phyloP scores from a whole-genome alignment of 2,113 vertebrate genomes.

The Leucosticte australis region DNA sequence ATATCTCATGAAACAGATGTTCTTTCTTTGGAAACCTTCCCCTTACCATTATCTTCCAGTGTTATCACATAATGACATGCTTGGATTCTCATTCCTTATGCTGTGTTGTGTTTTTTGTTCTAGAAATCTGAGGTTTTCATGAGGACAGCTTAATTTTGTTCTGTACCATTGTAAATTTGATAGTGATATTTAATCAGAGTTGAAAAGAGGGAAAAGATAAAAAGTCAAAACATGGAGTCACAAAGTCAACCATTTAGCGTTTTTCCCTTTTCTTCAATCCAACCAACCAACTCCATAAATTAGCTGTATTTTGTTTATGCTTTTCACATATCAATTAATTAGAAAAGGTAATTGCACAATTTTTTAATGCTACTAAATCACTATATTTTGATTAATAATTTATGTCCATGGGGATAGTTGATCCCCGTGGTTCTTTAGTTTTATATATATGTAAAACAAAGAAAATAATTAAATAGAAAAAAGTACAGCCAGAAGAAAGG shows the following conservation, averaged over 20 bases:
- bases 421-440: not conserved
- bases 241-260: not conserved
- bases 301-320: not conserved
- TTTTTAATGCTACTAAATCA: not conserved
- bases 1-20: not conserved
- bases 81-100: not conserved
- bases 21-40: not conserved
- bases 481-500: not conserved
- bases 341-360: not conserved
- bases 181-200: not conserved
- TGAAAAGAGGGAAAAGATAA: not conserved
- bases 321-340: not conserved
- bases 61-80: not conserved
- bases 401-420: not conserved
- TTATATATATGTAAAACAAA: not conserved
- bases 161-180: not conserved
- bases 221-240: not conserved
- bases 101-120: not conserved
- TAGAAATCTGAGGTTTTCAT: not conserved
- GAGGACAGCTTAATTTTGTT: not conserved
- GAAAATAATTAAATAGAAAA: not conserved
- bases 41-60: not conserved
- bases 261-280: not conserved
- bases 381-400: not conserved
- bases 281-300: not conserved